phyloP scores from a whole-genome alignment of 2,888 invertebrate genomes.

The Nesidiocoris tenuis region DNA sequence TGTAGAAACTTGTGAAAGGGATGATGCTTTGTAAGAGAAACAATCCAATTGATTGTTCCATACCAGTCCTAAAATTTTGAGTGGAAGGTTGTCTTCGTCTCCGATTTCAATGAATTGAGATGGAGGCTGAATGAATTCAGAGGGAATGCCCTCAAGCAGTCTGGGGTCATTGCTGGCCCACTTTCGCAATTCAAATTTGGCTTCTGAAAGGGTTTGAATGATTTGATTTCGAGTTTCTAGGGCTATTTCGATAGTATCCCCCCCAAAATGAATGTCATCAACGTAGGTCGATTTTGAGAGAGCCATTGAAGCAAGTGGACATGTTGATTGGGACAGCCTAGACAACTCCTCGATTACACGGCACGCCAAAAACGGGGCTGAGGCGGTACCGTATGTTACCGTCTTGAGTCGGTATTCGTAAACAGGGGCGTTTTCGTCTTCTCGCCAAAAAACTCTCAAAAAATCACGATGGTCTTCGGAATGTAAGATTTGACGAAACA shows the following conservation, averaged over 20 bases:
- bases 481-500: slow-evolving; percentile 9
- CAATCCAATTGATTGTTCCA: slow-evolving; percentile 2
- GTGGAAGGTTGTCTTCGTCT: not conserved
- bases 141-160: not conserved
- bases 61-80: slow-evolving; percentile 9
- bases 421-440: not conserved
- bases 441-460: slow-evolving; percentile 7
- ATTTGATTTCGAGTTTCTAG: not conserved
- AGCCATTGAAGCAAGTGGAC: not conserved
- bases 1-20: not conserved
- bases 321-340: not conserved
- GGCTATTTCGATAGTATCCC: not conserved
- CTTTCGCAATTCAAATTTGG: slow-evolving; percentile 1
- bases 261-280: slow-evolving; percentile 6
- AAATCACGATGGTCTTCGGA: not conserved
- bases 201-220: not conserved
- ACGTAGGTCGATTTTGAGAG: not conserved
- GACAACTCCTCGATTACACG: not conserved
- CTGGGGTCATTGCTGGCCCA: slow-evolving; percentile 14
- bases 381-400: slow-evolving; percentile 16
- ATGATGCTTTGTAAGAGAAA: slow-evolving; percentile 1
- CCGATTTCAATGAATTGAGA: not conserved
- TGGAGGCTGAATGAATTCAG: not conserved
- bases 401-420: not conserved
- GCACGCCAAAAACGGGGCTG: slow-evolving; percentile 16